These are phyloP conservation scores for Mionectes olivaceus DNA, from an alignment of 2,797 vertebrate genomes.

Conservation along the genomic window DNA sequence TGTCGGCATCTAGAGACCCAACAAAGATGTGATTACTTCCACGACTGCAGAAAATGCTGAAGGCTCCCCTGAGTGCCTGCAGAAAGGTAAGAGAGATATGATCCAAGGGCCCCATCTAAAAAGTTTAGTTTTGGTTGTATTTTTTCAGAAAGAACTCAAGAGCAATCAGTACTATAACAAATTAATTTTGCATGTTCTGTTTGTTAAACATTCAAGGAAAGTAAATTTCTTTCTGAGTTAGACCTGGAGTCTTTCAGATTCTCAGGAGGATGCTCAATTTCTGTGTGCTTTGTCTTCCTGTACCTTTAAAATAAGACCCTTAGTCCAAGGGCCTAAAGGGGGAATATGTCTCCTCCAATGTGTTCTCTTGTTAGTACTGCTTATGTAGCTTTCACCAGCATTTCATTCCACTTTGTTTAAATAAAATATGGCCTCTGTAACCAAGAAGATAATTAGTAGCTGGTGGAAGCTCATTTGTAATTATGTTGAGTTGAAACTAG, in stretches of 20 bases:
- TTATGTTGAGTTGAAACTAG: slow-evolving; percentile 45
- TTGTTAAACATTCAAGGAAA: neutral
- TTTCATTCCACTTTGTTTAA: slow-evolving; percentile 42
- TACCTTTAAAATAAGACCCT: neutral
- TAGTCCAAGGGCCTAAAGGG: neutral
- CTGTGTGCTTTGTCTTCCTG: neutral
- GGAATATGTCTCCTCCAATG: neutral
- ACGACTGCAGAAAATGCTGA: neutral
- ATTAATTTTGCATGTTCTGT: neutral
- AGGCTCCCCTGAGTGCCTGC: neutral
- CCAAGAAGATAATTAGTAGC: slow-evolving; percentile 60
- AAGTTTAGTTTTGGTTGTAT: neutral
- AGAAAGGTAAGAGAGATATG: neutral
- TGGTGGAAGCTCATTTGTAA: slow-evolving; percentile 40
- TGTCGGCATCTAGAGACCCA: neutral
- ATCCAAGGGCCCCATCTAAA: neutral
- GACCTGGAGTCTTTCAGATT: neutral
- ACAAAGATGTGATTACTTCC: neutral
- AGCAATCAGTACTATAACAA: neutral
- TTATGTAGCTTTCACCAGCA: slow-evolving; percentile 1
- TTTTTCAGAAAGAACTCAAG: neutral
- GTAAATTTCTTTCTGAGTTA: neutral
- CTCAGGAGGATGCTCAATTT: neutral
- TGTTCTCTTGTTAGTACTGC: neutral
- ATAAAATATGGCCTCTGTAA: slow-evolving; percentile 63